Conservation (phyloP, 2,113 vertebrate species). For the human (Homo sapiens) region GRCh38 chr1:166183001-166183500, state of each 20-base stretch:
- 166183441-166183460: neutral
- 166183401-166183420: neutral
- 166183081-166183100: constrained; percentile 9
- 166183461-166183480: neutral
- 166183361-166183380: neutral
- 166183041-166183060: neutral
- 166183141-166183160: constrained; percentile 28
- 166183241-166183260: too few species aligned
- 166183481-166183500: neutral
- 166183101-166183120: constrained; percentile 28
- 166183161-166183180: neutral
- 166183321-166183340: neutral
- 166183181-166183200: too few species aligned
- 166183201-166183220: neutral
- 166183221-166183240: neutral
- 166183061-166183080: constrained; percentile 32
- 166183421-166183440: neutral
- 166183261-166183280: neutral
- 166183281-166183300: neutral
- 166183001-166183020: neutral
- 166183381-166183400: neutral
- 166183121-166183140: neutral
- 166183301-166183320: neutral
- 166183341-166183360: neutral
- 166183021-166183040: neutral